Base-by-base conservation (phyloP, 1,140 invertebrate species). In the Drosophila repletoides region DNA sequence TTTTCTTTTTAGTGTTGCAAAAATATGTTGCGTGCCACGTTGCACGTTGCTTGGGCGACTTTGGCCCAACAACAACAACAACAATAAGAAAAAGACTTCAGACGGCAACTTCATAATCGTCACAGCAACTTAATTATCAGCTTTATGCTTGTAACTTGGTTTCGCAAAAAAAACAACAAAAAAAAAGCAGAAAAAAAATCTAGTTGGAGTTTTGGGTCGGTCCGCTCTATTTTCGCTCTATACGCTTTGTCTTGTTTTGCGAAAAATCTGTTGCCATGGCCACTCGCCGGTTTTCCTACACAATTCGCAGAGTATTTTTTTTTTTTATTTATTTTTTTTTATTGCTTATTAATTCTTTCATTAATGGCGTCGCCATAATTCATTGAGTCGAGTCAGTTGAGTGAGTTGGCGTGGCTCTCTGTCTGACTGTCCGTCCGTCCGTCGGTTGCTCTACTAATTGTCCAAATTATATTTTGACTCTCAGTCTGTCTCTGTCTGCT, bases 281-380 rank as follows among this genome's bases (percentile, higher is more conserved):
- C 59, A 61, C 51, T 80, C 66, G 76, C 72, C 76, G 76, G 76
- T 79, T 79, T 79, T 79, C 76, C 76, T 79, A 79, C 76, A 79
- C 75, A 77, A 55, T 79, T 79, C 64, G 52, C 52, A 53, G 43
- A n/a, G n/a, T 74, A 46, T 53, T 29, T 72, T 48, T 26, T 17
- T 53, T 45, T 40, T 43, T 68, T 58, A 53, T 63, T 74, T 49
- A 46, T 52, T 51, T 46, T 61, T 68, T 55, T 77, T 58, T 68
- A 66, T 66, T 66, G 55, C 63, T 60, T 66, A 66, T 48, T 71
- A 67, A 52, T 67, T 66, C 64, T 68, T 68, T 72, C 58, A 68
- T 77, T 72, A 77, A 72, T 76, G 74, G 51, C 68, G 65, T 53
- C 60, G 49, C 45, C 46, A 73, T 77, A 73, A 79, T 68, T 77